Evolutionary conservation across 2,888 invertebrate genomes (phyloP).

Genomic region (Poecilus cupreus): DNA sequence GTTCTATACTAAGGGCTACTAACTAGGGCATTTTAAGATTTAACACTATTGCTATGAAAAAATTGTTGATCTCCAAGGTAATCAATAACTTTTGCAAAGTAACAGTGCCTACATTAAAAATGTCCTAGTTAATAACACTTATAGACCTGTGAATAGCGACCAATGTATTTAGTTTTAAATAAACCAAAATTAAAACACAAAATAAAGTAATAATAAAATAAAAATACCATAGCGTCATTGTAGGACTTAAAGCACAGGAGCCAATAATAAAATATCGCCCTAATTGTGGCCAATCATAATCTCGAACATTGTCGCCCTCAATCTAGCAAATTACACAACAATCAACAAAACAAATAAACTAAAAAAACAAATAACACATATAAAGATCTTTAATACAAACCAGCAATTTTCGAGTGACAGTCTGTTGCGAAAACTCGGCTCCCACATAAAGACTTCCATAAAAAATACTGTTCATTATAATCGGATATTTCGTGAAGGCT

Average conservation of each 20-base stretch:
- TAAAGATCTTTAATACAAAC: slow-evolving; percentile 73
- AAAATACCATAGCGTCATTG: slow-evolving; percentile 78
- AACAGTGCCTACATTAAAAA: no score
- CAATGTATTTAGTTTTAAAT: not conserved
- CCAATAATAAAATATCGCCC: slow-evolving; percentile 79
- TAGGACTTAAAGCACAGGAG: slow-evolving; percentile 77
- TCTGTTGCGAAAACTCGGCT: slow-evolving; percentile 88
- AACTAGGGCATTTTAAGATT: no score
- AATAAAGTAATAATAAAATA: slow-evolving; percentile 60
- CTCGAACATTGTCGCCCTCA: slow-evolving; percentile 67
- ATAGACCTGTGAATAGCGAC: no score
- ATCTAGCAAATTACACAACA: slow-evolving; percentile 23
- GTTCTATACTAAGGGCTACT: no score
- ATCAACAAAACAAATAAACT: not conserved
- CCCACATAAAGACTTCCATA: slow-evolving; percentile 87
- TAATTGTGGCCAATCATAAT: slow-evolving; percentile 75
- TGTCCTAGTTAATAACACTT: no score
- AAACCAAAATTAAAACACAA: slow-evolving; percentile 35
- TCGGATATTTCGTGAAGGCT: slow-evolving; percentile 73
- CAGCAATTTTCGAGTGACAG: slow-evolving; percentile 79
- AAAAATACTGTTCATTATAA: slow-evolving; percentile 76
- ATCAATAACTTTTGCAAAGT: no score
- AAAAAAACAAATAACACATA: slow-evolving; percentile 26
- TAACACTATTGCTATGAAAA: no score
- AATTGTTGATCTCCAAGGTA: no score